phyloP scores from a whole-genome alignment of 1,140 invertebrate genomes.

The Pantala flavescens region DNA sequence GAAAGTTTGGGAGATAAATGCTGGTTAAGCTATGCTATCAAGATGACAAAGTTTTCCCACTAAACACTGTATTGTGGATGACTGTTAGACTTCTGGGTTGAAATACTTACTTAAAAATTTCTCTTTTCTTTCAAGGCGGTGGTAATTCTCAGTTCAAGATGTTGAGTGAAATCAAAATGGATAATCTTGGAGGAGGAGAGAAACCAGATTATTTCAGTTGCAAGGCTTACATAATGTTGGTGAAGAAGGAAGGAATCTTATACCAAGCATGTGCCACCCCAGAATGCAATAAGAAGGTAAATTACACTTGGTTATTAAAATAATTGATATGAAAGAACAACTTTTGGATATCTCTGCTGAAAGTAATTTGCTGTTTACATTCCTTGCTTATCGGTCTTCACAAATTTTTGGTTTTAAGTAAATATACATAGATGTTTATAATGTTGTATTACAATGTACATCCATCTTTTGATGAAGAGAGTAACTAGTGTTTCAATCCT shows the following conservation, averaged over 20 bases:
- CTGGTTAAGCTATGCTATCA: no score
- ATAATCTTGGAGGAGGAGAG: conserved; percentile 52
- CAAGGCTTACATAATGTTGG: conserved; percentile 55
- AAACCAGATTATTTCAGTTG: conserved; percentile 68
- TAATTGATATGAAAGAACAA: no score
- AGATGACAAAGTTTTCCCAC: no score
- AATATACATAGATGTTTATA: no score
- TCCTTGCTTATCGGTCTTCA: background rate
- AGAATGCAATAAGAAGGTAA: conserved; percentile 84
- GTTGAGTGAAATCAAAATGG: conserved; percentile 57
- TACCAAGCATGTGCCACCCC: conserved; percentile 83
- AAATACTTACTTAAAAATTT: no score
- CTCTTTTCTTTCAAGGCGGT: conserved; percentile 16
- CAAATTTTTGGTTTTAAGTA: no score
- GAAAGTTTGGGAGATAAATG: no score
- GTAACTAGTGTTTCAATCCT: no score
- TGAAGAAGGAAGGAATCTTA: conserved; percentile 66
- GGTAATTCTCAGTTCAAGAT: conserved; percentile 30
- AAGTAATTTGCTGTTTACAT: background rate
- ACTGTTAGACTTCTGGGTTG: no score
- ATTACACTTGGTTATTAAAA: conserved; percentile 12
- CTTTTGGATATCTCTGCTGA: background rate
- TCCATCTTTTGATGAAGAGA: no score
- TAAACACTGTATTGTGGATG: no score
- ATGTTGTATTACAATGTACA: no score